These are phyloP conservation scores for Nixonia krombeini DNA, from an alignment of 1,140 invertebrate genomes.

Conservation along the genomic window DNA sequence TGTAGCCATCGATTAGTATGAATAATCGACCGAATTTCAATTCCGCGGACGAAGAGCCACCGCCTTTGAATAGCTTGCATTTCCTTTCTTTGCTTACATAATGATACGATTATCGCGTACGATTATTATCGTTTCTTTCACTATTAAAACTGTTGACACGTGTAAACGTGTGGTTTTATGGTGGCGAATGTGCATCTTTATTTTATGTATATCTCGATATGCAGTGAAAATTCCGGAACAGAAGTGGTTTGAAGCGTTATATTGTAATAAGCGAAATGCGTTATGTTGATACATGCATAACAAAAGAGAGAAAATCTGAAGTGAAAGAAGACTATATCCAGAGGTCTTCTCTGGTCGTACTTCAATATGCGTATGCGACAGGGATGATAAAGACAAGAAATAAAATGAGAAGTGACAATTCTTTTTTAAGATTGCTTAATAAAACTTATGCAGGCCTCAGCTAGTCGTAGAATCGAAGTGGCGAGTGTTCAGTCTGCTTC, in stretches of 20 bases:
- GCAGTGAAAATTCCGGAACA: neutral
- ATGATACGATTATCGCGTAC: no score
- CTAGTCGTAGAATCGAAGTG: conserved; percentile 39
- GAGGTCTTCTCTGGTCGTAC: conserved; percentile 9
- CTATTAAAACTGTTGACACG: neutral
- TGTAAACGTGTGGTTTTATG: no score
- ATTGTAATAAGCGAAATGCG: conserved; percentile 6
- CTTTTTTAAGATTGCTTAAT: conserved; percentile 15
- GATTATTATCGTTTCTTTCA: neutral
- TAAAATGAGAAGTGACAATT: conserved; percentile 4
- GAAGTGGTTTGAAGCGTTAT: neutral
- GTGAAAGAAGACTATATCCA: neutral
- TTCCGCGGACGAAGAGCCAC: neutral
- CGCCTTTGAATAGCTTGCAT: neutral
- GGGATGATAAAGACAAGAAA: neutral
- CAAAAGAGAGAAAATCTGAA: neutral
- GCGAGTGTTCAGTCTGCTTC: conserved; percentile 36
- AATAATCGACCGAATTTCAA: no score
- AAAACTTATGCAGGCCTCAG: conserved; percentile 39
- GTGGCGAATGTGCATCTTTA: no score
- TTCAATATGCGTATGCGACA: no score
- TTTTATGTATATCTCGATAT: neutral
- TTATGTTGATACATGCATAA: conserved; percentile 1
- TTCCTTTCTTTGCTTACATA: conserved; percentile 6
- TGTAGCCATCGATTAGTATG: neutral